phyloP scores from a whole-genome alignment of 1,140 invertebrate species.

The Drosophila busckii region DNA sequence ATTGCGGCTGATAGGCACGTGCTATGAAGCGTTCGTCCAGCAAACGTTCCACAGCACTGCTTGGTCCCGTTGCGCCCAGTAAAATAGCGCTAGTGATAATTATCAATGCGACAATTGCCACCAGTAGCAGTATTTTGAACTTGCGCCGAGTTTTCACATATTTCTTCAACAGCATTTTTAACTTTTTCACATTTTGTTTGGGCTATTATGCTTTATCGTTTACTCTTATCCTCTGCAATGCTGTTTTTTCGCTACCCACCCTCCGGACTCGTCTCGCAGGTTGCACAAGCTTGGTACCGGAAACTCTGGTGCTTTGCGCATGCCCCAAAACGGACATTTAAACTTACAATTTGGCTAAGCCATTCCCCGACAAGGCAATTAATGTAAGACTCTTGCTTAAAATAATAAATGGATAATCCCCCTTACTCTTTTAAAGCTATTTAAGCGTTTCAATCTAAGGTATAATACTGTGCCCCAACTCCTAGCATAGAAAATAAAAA shows the following conservation, averaged over 20 bases:
- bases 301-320: slow-evolving; percentile 57
- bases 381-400: too few relatives aligned
- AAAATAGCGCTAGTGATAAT: slow-evolving; percentile 65
- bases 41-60: slow-evolving; percentile 53
- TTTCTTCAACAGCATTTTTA: slow-evolving; percentile 73
- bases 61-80: slow-evolving; percentile 43
- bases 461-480: too few relatives aligned
- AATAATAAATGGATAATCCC: too few relatives aligned
- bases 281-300: slow-evolving; percentile 41
- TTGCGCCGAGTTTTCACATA: slow-evolving; percentile 77
- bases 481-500: not conserved
- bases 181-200: slow-evolving; percentile 57
- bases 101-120: slow-evolving; percentile 63
- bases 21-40: slow-evolving; percentile 70
- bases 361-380: too few relatives aligned
- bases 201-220: slow-evolving; percentile 22
- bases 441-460: too few relatives aligned
- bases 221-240: slow-evolving; percentile 29
- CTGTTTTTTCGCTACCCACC: slow-evolving; percentile 8
- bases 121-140: slow-evolving; percentile 68
- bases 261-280: slow-evolving; percentile 2
- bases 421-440: too few relatives aligned
- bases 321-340: slow-evolving; percentile 61
- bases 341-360: too few relatives aligned
- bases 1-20: slow-evolving; percentile 52